Conservation (phyloP, 2,797 vertebrate genomes). For the Pyrocephalus nanus region DNA sequence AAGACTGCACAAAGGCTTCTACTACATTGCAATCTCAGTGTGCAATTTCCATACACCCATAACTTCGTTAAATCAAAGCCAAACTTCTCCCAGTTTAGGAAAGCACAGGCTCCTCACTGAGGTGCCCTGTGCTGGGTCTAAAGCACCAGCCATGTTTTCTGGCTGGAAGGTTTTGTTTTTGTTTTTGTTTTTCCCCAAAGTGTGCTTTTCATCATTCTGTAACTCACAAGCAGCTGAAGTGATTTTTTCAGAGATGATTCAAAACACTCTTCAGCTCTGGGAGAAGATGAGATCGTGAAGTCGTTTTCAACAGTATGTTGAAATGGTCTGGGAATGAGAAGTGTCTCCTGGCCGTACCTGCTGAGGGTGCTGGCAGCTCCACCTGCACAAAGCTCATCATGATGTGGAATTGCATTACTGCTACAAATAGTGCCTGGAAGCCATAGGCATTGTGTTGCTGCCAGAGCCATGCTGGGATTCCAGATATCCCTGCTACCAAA, state of each 20-base stretch:
- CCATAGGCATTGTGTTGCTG: background rate
- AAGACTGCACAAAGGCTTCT: conserved; percentile 29
- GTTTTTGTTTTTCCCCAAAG: background rate
- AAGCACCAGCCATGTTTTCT: background rate
- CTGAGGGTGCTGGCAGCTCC: background rate
- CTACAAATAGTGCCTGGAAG: background rate
- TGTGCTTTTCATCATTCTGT: background rate
- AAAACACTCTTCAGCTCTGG: background rate
- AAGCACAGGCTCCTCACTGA: background rate
- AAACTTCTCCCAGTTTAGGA: conserved; percentile 25
- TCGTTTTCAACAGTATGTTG: background rate
- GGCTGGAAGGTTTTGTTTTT: background rate
- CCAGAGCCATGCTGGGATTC: background rate
- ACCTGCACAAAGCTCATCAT: background rate
- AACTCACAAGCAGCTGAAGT: background rate
- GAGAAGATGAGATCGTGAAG: background rate
- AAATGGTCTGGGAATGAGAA: background rate
- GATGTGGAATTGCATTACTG: background rate
- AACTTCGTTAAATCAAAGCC: conserved; percentile 50
- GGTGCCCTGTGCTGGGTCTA: background rate
- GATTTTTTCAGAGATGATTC: conserved; percentile 6
- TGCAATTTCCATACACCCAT: conserved; percentile 1
- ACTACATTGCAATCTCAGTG: conserved; percentile 6
- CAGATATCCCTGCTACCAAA: background rate
- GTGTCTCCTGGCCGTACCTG: background rate